Evolutionary conservation across 2,797 vertebrate species (phyloP), one percentile per base, ranked within the genome.

Genomic region (Acanthurus tractus): DNA sequence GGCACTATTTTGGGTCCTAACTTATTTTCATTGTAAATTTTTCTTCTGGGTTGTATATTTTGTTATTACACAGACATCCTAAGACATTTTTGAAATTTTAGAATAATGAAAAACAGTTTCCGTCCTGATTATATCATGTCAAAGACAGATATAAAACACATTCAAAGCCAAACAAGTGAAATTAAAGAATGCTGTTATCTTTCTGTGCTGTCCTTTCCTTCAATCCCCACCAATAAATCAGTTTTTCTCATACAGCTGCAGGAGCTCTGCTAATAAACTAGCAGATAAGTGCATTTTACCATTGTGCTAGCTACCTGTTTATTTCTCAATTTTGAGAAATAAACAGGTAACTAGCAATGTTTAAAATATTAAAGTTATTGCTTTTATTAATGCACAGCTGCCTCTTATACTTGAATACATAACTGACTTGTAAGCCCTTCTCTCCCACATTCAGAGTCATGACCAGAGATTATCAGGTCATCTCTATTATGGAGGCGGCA

Each of bases 401-500:
- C 18, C 7, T 2, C 20, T 50, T 9, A 6, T 8, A 36, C 50
- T 53, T 74, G 20, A 71, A 65, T 15, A 4, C 34, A 55, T 76
- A 18, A 2, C 12, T 74, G 59, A 67, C 54, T 66, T 14, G 55
- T 10, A 46, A 59, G 23, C 38, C 6, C 65, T 45, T 67, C 12
- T 49, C 14, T 40, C 48, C 15, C 29, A 2, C 1, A 2, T 71
- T 8, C 42, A n/a, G 56, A 63, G 29, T 74, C 53, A 22, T 78
- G 76, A 70, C 50, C 58, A 63, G 63, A 74, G 74, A 77, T 86
- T 81, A 63, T 84, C 67, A 63, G 7, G 69, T 64, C 72, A 85
- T 78, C 69, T 10, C 72, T 74, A 36, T 48, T 46, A 67, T 48
- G 38, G 22, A 76, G 54, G 20, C 8, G 10, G 36, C 38, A 63